Percentiles rank a stretch among this genome's conserved stretches.
Evolutionary conservation across 2,797 vertebrate genomes (phyloP).

Genomic region (Pseudocheirus occidentalis): DNA sequence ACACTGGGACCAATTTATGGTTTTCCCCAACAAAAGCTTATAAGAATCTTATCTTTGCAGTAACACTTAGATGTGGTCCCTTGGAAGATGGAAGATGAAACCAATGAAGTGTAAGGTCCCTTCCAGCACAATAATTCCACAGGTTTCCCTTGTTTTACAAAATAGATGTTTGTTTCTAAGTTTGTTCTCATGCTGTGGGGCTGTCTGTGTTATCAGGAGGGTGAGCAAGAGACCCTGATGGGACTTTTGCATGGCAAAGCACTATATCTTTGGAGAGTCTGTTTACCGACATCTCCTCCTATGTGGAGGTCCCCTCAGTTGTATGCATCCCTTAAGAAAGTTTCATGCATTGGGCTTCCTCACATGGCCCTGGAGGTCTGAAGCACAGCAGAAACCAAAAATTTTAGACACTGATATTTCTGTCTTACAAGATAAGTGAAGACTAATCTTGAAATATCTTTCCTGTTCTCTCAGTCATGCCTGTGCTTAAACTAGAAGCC

Average conservation of each 20-base stretch:
- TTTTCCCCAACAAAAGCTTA: neutral
- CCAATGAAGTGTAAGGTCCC: neutral
- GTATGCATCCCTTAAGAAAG: neutral
- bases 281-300: neutral
- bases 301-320: neutral
- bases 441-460: neutral
- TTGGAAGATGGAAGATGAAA: neutral
- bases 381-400: neutral
- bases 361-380: neutral
- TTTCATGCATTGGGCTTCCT: neutral
- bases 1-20: neutral
- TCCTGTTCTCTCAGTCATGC: neutral
- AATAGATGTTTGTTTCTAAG: neutral
- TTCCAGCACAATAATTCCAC: neutral
- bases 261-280: neutral
- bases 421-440: neutral
- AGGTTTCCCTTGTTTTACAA: neutral
- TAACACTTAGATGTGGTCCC: neutral
- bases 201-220: neutral
- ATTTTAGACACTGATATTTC: neutral
- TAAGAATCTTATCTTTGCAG: constrained; percentile 12
- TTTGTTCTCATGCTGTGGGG: neutral
- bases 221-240: neutral
- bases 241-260: neutral
- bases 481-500: neutral